These are phyloP conservation scores for Anolis sagrei DNA, from an alignment of 2,113 vertebrate genomes.

Conservation along the genomic window DNA sequence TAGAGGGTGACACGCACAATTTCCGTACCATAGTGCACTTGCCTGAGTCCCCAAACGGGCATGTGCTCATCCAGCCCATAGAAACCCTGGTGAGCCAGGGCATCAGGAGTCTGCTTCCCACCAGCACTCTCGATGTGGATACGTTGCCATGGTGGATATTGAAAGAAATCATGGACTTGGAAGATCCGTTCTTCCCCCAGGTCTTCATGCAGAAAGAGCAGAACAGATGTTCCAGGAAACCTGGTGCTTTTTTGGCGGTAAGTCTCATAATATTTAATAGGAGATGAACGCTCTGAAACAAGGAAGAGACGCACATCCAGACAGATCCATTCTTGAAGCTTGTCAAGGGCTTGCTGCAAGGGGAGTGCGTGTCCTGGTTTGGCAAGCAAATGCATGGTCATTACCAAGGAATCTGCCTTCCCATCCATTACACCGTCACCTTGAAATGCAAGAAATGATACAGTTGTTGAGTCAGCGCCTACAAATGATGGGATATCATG, in stretches of 20 bases:
- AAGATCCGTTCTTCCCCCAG: constrained; percentile 87
- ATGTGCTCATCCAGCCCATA: constrained; percentile 87
- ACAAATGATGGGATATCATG: neutral
- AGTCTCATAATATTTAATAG: constrained; percentile 64
- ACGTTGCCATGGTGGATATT: constrained; percentile 87
- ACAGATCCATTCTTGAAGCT: constrained; percentile 84
- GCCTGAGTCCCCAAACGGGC: constrained; percentile 91
- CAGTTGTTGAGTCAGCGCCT: neutral
- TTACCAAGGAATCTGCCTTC: constrained; percentile 64
- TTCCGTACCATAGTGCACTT: constrained; percentile 82
- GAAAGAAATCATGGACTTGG: constrained; percentile 85
- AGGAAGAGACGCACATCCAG: constrained; percentile 84
- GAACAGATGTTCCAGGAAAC: constrained; percentile 88
- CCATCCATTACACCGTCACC: constrained; percentile 70
- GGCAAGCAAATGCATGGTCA: constrained; percentile 89
- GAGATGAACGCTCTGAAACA: constrained; percentile 85
- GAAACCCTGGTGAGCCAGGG: constrained; percentile 82
- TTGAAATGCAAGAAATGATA: constrained; percentile 9
- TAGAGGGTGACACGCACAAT: constrained; percentile 88
- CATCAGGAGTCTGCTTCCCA: constrained; percentile 56
- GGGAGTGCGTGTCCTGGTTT: constrained; percentile 80
- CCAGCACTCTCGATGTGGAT: constrained; percentile 73
- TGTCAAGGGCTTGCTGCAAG: constrained; percentile 87
- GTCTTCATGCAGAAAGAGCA: constrained; percentile 87
- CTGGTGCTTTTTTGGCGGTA: constrained; percentile 63